phyloP scores from a whole-genome alignment of 2,888 invertebrate genomes.

The Drosophila mayaguana region DNA sequence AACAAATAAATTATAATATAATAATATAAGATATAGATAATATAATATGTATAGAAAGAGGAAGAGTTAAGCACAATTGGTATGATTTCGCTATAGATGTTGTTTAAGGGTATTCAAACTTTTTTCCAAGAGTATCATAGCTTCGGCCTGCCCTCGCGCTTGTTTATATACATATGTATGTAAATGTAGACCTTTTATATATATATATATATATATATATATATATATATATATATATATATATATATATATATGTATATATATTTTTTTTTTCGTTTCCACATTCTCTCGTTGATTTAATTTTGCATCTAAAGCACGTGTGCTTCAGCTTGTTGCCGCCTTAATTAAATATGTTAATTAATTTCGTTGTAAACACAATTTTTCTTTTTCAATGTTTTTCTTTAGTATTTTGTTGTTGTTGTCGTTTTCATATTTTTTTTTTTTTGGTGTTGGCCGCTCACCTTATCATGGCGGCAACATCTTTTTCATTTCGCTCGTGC shows the following conservation, averaged over 20 bases:
- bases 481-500: conserved; percentile 43
- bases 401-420: neutral
- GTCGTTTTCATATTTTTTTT: conserved; percentile 3
- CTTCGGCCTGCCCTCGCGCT: neutral
- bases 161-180: neutral
- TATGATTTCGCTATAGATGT: no score
- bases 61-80: no score
- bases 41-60: no score
- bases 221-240: no score
- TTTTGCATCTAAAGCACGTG: conserved; percentile 55
- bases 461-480: conserved; percentile 28
- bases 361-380: conserved; percentile 35
- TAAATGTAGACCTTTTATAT: no score
- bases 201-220: neutral
- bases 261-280: neutral
- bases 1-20: no score
- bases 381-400: conserved; percentile 21
- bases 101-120: no score
- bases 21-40: no score
- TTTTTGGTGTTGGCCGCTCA: conserved; percentile 11
- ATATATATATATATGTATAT: no score
- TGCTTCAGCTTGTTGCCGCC: conserved; percentile 20
- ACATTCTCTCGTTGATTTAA: conserved; percentile 23
- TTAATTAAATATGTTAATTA: conserved; percentile 74
- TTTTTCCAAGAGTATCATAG: neutral